These are phyloP conservation scores for Eulithis prunata DNA, from an alignment of 2,888 invertebrate genomes.

Conservation along the genomic window DNA sequence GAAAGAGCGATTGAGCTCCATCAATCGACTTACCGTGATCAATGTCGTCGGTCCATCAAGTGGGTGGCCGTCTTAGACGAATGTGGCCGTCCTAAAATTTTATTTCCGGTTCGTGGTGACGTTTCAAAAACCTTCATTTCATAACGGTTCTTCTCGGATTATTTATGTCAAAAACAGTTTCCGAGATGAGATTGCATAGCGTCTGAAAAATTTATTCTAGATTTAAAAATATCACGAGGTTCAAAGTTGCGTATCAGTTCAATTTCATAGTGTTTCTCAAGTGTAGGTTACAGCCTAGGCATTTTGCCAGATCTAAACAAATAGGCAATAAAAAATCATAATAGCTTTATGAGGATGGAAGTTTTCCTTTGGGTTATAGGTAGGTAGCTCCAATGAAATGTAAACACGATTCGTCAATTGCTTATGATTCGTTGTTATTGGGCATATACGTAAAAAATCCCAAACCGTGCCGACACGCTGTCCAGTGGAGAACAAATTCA, in stretches of 20 bases:
- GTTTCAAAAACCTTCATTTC: too few species aligned
- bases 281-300: constrained; percentile 44
- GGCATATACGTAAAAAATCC: constrained; percentile 6
- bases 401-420: constrained; percentile 21
- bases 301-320: constrained; percentile 55
- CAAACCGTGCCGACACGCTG: constrained; percentile 68
- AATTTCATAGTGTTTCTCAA: neutral
- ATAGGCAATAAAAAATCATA: constrained; percentile 52
- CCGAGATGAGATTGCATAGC: too few species aligned
- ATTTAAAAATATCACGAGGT: neutral
- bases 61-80: too few species aligned
- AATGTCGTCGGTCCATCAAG: too few species aligned
- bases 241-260: neutral
- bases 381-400: neutral
- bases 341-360: constrained; percentile 55
- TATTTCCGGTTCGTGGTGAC: too few species aligned
- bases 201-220: too few species aligned
- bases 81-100: too few species aligned
- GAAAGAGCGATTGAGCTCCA: too few species aligned
- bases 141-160: too few species aligned
- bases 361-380: constrained; percentile 42
- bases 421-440: constrained; percentile 16
- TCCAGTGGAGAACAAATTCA: constrained; percentile 49
- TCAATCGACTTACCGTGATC: too few species aligned
- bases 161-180: too few species aligned